Conservation (phyloP, 37 sponge, comb jelly and placozoan species). For the Lycopodina hypogea region DNA sequence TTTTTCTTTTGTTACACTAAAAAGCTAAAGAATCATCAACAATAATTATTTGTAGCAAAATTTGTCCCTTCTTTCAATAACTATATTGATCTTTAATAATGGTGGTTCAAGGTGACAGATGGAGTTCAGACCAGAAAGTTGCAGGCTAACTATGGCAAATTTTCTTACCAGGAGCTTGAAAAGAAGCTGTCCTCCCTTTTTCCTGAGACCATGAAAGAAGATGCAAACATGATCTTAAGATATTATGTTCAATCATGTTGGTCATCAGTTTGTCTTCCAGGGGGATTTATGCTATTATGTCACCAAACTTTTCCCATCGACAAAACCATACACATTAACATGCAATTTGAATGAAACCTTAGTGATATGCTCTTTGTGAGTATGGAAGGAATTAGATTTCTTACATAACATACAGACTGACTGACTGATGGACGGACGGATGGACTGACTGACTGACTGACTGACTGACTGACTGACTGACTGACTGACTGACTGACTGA, state of each 20-base stretch:
- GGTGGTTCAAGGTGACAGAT: slow-evolving; percentile 39
- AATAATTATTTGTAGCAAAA: no score
- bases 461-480: no score
- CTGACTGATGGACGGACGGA: no score
- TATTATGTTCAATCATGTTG: slow-evolving; percentile 37
- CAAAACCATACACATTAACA: no score
- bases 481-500: no score
- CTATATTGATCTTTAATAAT: background rate
- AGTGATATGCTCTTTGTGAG: no score
- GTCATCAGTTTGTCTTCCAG: slow-evolving; percentile 18
- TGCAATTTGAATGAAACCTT: background rate
- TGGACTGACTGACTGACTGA: no score
- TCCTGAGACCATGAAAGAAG: background rate
- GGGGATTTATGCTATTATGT: slow-evolving; percentile 2
- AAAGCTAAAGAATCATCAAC: no score
- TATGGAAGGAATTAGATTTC: no score
- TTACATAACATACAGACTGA: no score
- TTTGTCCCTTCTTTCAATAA: background rate
- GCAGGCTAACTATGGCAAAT: slow-evolving; percentile 7
- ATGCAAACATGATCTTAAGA: slow-evolving; percentile 1
- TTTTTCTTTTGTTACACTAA: no score
- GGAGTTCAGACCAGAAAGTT: slow-evolving; percentile 34
- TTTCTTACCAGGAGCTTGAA: slow-evolving; percentile 27
- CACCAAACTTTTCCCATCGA: slow-evolving; percentile 13
- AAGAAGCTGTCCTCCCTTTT: slow-evolving; percentile 23